phyloP scores from a whole-genome alignment of 2,113 vertebrate genomes.

The Piaya cayana region DNA sequence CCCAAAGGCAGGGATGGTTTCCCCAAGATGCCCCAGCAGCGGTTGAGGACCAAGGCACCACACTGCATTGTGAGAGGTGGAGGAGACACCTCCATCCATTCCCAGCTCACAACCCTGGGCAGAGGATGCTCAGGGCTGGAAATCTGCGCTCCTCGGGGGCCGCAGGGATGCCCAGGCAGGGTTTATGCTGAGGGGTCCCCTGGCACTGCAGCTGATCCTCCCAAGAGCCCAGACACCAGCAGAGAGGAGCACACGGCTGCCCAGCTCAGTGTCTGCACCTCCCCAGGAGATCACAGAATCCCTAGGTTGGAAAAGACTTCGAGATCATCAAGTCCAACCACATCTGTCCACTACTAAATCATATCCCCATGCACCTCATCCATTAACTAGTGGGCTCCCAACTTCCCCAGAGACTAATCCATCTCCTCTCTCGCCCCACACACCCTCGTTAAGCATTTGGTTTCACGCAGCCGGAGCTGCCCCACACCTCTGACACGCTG shows the following conservation, averaged over 20 bases:
- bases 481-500: fast-evolving
- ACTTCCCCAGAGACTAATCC: not conserved
- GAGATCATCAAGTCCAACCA: no score
- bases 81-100: fast-evolving
- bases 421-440: not conserved
- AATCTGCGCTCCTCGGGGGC: fast-evolving
- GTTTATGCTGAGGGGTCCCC: not conserved
- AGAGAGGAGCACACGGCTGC: fast-evolving
- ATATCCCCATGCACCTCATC: no score
- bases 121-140: not conserved
- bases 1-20: not conserved
- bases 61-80: fast-evolving
- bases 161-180: no score
- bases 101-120: fast-evolving
- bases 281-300: not conserved
- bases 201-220: fast-evolving
- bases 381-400: not conserved
- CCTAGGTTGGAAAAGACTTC: no score
- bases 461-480: fast-evolving
- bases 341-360: no score
- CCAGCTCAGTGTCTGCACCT: not conserved
- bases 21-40: fast-evolving
- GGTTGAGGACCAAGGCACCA: fast-evolving
- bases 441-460: fast-evolving
- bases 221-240: not conserved